Evolutionary conservation across 2,888 invertebrate genomes (phyloP).

Genomic region (Halictus ligatus): DNA sequence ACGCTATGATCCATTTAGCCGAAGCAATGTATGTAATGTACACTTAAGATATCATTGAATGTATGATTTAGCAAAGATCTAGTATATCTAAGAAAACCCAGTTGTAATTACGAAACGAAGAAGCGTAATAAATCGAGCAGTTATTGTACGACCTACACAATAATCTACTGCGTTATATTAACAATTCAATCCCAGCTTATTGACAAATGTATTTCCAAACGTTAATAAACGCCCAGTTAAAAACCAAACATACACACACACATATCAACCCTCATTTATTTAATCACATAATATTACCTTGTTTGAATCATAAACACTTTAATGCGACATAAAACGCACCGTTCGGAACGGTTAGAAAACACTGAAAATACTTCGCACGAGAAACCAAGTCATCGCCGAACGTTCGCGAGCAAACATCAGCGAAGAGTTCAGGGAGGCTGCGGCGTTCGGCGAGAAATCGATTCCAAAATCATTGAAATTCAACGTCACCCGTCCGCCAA

Average conservation of each 20-base stretch:
- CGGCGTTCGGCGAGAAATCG: slow-evolving; percentile 9
- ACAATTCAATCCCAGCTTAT: background rate
- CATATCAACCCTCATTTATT: background rate
- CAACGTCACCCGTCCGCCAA: slow-evolving; percentile 35
- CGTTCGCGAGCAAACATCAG: background rate
- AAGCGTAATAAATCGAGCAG: background rate
- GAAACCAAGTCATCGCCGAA: background rate
- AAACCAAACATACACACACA: background rate
- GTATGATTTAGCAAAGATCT: background rate
- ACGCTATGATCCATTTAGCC: background rate
- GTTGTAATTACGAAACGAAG: background rate
- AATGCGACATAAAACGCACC: background rate
- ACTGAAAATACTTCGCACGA: background rate
- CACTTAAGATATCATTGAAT: background rate
- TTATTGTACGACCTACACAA: background rate
- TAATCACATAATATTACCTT: background rate
- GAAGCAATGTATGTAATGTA: background rate
- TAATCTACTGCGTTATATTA: background rate
- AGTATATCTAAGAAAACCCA: background rate
- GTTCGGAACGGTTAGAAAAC: background rate
- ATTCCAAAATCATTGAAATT: slow-evolving; percentile 36
- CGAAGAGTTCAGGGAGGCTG: background rate
- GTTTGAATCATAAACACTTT: background rate
- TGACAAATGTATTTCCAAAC: background rate
- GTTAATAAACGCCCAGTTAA: background rate